These are phyloP conservation scores for Gastrophryne carolinensis DNA, from an alignment of 2,797 vertebrate genomes.

Conservation along the genomic window DNA sequence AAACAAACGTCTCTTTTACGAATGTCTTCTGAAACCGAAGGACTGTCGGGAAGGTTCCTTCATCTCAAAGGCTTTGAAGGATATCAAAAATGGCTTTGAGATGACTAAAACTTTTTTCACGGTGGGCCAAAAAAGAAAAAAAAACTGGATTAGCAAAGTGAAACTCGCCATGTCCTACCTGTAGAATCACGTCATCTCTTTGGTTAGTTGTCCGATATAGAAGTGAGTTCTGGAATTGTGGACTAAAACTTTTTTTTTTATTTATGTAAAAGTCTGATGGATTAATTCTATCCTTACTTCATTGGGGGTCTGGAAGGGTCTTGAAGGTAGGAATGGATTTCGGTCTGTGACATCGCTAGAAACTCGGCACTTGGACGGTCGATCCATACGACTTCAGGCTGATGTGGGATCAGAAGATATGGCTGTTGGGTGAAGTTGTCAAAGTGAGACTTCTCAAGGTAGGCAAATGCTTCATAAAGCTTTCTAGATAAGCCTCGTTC, in stretches of 20 bases:
- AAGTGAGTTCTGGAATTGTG: background rate
- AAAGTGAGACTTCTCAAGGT: conserved; percentile 17
- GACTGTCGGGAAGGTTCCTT: background rate
- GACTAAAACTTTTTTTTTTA: background rate
- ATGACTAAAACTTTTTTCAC: background rate
- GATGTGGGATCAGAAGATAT: conserved; percentile 14
- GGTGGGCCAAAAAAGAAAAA: background rate
- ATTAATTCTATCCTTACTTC: background rate
- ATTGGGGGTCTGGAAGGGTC: background rate
- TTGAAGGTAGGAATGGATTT: background rate
- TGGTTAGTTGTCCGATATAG: background rate
- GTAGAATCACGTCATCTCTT: background rate
- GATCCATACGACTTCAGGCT: conserved; percentile 6
- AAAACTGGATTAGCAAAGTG: background rate
- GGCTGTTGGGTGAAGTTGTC: conserved; percentile 16
- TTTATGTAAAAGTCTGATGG: background rate
- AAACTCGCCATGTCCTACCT: background rate
- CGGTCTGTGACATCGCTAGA: background rate
- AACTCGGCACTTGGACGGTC: background rate
- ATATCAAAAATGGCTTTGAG: background rate
- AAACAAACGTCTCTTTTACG: background rate
- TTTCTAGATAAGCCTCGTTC: too few species aligned
- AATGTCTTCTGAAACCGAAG: background rate
- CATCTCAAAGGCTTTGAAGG: background rate
- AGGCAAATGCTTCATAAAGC: too few species aligned